Evolutionary conservation across 2,113 vertebrate genomes (phyloP).

Genomic region (Clinocottus analis): DNA sequence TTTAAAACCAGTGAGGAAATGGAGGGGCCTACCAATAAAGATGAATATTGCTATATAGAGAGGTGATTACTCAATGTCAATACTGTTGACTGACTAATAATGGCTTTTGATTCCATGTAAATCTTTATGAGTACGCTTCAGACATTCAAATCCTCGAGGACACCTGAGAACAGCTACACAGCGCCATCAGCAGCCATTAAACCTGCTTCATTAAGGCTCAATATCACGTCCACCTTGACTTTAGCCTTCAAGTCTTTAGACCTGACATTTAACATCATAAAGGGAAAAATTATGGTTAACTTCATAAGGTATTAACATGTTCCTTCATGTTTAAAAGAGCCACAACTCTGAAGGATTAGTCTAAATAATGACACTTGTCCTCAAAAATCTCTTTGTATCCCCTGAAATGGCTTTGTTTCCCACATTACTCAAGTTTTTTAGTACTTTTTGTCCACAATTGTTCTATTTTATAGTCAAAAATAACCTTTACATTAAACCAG

Average conservation of each 20-base stretch:
- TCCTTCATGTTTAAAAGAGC: conserved; percentile 1
- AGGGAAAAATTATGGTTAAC: not conserved
- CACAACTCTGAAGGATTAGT: not conserved
- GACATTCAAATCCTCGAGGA: not conserved
- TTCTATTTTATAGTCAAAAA: not conserved
- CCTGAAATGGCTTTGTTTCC: not conserved
- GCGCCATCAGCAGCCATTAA: conserved; percentile 8
- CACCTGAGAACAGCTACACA: not conserved
- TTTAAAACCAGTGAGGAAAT: not conserved
- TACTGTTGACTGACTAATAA: not conserved
- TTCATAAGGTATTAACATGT: not conserved
- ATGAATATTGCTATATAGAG: not conserved
- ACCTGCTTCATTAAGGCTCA: conserved; percentile 16
- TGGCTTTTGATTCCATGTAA: not conserved
- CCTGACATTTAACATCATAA: conserved; percentile 27
- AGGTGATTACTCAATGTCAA: not conserved
- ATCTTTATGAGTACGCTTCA: not conserved
- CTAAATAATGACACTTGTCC: not conserved
- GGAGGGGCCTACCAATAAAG: not conserved
- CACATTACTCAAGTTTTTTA: not conserved
- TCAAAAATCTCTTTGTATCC: not conserved
- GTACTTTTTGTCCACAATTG: not conserved
- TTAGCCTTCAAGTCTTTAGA: conserved; percentile 7
- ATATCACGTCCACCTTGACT: conserved; percentile 34
- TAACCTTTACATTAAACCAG: not conserved